Conservation (phyloP, 2,797 vertebrate species). For the Amazona ochrocephala region DNA sequence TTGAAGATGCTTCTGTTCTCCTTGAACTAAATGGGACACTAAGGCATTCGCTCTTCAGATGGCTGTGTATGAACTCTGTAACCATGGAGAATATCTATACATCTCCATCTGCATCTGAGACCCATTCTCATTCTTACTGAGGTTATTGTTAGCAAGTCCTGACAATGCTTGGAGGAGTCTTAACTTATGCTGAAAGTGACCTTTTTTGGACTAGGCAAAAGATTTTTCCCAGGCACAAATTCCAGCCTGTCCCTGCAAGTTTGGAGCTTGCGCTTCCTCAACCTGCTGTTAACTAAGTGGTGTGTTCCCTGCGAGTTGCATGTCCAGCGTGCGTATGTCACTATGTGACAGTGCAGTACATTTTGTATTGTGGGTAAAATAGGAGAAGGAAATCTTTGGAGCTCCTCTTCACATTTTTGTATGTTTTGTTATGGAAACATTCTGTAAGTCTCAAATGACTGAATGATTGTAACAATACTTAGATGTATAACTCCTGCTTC, state of each 20-base stretch:
- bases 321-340: neutral
- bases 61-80: neutral
- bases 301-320: neutral
- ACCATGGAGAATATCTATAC: neutral
- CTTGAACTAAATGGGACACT: neutral
- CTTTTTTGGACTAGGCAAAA: neutral
- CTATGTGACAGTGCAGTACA: neutral
- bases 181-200: neutral
- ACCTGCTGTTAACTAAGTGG: neutral
- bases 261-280: neutral
- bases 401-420: neutral
- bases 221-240: neutral
- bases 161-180: neutral
- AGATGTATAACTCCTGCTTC: neutral
- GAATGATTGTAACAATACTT: neutral
- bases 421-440: neutral
- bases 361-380: neutral
- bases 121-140: neutral
- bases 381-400: neutral
- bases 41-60: neutral
- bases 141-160: neutral
- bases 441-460: neutral
- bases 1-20: neutral
- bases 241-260: neutral
- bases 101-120: neutral